Percentiles rank a stretch among this genome's conserved stretches.
Evolutionary conservation across 2,113 vertebrate species (phyloP).

Genomic region (Cryptotis parvus): DNA sequence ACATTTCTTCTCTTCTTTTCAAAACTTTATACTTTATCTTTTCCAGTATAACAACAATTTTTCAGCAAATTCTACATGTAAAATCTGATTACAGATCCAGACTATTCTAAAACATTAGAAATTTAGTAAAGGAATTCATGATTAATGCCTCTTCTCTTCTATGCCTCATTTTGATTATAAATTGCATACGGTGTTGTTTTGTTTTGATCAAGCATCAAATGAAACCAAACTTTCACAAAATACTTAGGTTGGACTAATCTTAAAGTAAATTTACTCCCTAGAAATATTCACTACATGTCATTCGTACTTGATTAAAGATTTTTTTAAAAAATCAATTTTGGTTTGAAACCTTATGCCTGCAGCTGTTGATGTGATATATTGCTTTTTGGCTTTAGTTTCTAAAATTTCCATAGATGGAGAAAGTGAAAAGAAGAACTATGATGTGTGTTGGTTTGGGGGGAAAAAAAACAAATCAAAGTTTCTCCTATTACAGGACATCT

Average conservation of each 20-base stretch:
- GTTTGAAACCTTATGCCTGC: constrained; percentile 67
- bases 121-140: constrained; percentile 38
- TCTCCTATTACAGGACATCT: not conserved
- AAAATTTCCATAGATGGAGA: constrained; percentile 61
- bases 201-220: constrained; percentile 52
- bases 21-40: not conserved
- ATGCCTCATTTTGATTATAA: constrained; percentile 22
- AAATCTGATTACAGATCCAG: constrained; percentile 36
- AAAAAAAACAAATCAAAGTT: not conserved
- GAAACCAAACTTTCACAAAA: constrained; percentile 51
- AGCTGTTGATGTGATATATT: constrained; percentile 62
- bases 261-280: constrained; percentile 51
- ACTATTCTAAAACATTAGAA: not conserved
- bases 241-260: constrained; percentile 30
- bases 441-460: not conserved
- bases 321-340: constrained; percentile 66
- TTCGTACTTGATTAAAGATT: constrained; percentile 68
- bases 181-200: constrained; percentile 7
- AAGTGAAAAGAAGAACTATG: constrained; percentile 19
- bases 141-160: constrained; percentile 19
- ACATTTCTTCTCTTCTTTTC: constrained; percentile 6
- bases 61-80: not conserved
- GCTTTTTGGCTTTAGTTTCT: constrained; percentile 63
- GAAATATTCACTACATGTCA: constrained; percentile 62
- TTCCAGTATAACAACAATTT: not conserved